Conservation (phyloP, 2,888 invertebrate species). For the Sphaerophoria taeniata region DNA sequence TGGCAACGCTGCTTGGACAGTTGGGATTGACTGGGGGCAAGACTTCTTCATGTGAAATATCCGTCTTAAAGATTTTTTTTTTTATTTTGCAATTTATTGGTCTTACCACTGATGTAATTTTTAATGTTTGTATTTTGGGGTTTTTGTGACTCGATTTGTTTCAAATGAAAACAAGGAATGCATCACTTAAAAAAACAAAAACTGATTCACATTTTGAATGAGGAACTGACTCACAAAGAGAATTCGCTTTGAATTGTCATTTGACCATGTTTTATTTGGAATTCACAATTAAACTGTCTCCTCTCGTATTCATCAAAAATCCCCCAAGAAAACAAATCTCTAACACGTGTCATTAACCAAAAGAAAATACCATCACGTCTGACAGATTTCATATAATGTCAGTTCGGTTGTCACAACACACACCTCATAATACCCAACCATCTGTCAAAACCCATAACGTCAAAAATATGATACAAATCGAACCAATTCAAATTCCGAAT, state of each 20-base stretch:
- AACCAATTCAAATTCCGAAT: slow-evolving; percentile 47
- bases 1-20: background rate
- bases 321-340: background rate
- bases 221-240: too few relatives aligned
- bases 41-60: background rate
- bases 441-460: slow-evolving; percentile 52
- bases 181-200: too few relatives aligned
- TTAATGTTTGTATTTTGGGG: background rate
- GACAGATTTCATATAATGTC: slow-evolving; percentile 16
- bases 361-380: background rate
- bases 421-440: slow-evolving; percentile 14
- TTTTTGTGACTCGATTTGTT: background rate
- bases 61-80: background rate
- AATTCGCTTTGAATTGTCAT: too few relatives aligned
- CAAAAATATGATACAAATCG: slow-evolving; percentile 27
- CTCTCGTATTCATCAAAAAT: background rate
- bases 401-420: slow-evolving; percentile 26
- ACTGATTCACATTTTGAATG: too few relatives aligned
- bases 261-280: too few relatives aligned
- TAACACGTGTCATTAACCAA: slow-evolving; percentile 26
- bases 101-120: background rate
- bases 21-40: background rate
- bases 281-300: background rate
- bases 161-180: too few relatives aligned
- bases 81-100: background rate